Evolutionary conservation across 1,140 invertebrate genomes (phyloP).

Genomic region (Conus ventricosus): DNA sequence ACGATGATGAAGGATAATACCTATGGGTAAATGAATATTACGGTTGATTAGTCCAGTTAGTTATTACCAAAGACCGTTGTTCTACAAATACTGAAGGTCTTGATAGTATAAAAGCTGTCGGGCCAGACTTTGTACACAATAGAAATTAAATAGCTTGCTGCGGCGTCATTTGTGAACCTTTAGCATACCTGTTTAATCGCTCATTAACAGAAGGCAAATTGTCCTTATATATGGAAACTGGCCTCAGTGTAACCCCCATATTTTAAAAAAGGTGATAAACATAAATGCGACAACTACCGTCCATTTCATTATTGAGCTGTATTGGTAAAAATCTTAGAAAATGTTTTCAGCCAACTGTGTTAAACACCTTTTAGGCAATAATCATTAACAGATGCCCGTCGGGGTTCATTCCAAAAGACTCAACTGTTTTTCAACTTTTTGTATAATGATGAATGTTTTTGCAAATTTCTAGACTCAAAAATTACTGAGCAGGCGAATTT

Average conservation of each 20-base stretch:
- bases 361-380: background rate
- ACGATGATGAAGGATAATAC: background rate
- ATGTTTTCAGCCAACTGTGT: background rate
- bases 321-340: background rate
- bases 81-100: background rate
- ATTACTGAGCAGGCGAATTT: too few relatives aligned
- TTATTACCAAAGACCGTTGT: background rate
- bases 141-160: background rate
- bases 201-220: background rate
- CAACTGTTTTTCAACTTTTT: too few relatives aligned
- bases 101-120: background rate
- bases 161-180: background rate
- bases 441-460: too few relatives aligned
- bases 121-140: background rate
- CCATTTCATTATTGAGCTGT: constrained; percentile 2
- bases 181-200: background rate
- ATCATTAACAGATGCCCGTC: too few relatives aligned
- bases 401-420: too few relatives aligned
- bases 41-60: background rate
- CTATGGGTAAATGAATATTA: background rate
- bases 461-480: too few relatives aligned
- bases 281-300: too few relatives aligned
- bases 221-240: background rate
- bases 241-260: too few relatives aligned
- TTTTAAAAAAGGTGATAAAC: background rate